Evolutionary conservation across 1,140 invertebrate species (phyloP).

Genomic region (Oryzaephilus surinamensis): DNA sequence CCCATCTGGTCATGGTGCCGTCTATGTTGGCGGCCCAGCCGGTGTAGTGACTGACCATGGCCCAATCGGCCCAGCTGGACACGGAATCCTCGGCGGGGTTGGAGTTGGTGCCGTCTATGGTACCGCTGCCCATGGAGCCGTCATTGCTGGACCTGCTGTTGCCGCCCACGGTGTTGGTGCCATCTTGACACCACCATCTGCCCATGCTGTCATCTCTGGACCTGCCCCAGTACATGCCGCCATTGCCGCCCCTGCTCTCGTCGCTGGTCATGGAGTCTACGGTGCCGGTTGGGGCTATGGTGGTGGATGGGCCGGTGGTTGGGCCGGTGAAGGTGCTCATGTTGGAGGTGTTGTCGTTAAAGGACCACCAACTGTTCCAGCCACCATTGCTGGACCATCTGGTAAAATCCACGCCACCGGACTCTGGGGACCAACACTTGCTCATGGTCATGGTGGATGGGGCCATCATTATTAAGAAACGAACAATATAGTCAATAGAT

Average conservation of each 20-base stretch:
- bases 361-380: slow-evolving; percentile 14
- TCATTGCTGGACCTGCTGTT: slow-evolving; percentile 3
- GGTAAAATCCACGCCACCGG: slow-evolving; percentile 11
- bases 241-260: slow-evolving; percentile 5
- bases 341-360: slow-evolving; percentile 9
- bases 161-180: not conserved
- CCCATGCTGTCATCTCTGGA: slow-evolving; percentile 7
- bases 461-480: not conserved
- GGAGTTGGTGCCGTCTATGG: slow-evolving; percentile 6
- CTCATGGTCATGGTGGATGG: slow-evolving; percentile 2
- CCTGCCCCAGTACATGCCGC: slow-evolving; percentile 12
- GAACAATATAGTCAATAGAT: no score
- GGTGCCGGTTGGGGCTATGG: slow-evolving; percentile 8
- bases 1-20: slow-evolving; percentile 8
- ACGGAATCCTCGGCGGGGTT: not conserved
- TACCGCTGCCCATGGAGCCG: not conserved
- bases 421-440: slow-evolving; percentile 13
- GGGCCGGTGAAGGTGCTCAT: slow-evolving; percentile 7
- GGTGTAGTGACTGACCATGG: slow-evolving; percentile 5
- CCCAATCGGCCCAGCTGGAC: slow-evolving; percentile 5
- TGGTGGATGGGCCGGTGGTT: slow-evolving; percentile 9
- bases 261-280: slow-evolving; percentile 5
- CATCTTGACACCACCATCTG: not conserved
- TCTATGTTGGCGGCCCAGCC: slow-evolving; percentile 2
- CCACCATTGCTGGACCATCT: slow-evolving; percentile 10